Conservation (phyloP, 1,140 invertebrate species). For the Carcinoscorpius rotundicauda region DNA sequence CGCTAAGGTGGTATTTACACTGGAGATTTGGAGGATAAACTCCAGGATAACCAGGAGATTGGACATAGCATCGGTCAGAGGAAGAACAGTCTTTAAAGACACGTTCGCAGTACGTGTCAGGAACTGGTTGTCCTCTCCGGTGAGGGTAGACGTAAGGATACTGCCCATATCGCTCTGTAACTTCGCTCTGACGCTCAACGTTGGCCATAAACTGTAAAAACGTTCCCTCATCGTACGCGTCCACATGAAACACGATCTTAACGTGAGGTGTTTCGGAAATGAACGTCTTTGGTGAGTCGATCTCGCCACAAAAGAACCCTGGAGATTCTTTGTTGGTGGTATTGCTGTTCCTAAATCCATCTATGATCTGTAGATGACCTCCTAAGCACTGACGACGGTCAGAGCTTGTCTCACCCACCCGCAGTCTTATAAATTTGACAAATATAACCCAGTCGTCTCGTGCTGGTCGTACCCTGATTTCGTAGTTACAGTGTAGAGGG, state of each 20-base stretch:
- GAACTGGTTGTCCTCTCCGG: conserved; percentile 61
- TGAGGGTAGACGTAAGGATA: conserved; percentile 85
- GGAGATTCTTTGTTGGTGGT: conserved; percentile 16
- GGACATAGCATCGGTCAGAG: conserved; percentile 79
- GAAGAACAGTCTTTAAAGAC: conserved; percentile 53
- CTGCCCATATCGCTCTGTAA: conserved; percentile 52
- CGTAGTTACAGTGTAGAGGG: conserved; percentile 74
- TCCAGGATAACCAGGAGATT: conserved; percentile 80
- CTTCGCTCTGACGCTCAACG: conserved; percentile 77
- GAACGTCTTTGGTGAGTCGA: conserved; percentile 82
- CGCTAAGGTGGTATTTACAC: conserved; percentile 42
- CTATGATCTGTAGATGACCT: conserved; percentile 24
- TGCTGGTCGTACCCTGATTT: conserved; percentile 61
- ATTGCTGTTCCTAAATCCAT: conserved; percentile 25
- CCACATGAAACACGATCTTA: conserved; percentile 74
- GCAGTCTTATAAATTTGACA: conserved; percentile 41
- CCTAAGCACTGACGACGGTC: conserved; percentile 21
- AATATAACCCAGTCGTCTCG: conserved; percentile 76
- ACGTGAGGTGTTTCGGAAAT: conserved; percentile 88
- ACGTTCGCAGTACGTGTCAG: conserved; percentile 69
- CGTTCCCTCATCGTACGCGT: conserved; percentile 74
- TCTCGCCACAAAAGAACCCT: conserved; percentile 82
- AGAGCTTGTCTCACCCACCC: conserved; percentile 18
- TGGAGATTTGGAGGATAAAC: conserved; percentile 78
- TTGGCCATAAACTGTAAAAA: conserved; percentile 62